These are phyloP conservation scores for Porites cylindrica DNA, from an alignment of 92 coral and sea anemone genomes.

Conservation along the genomic window DNA sequence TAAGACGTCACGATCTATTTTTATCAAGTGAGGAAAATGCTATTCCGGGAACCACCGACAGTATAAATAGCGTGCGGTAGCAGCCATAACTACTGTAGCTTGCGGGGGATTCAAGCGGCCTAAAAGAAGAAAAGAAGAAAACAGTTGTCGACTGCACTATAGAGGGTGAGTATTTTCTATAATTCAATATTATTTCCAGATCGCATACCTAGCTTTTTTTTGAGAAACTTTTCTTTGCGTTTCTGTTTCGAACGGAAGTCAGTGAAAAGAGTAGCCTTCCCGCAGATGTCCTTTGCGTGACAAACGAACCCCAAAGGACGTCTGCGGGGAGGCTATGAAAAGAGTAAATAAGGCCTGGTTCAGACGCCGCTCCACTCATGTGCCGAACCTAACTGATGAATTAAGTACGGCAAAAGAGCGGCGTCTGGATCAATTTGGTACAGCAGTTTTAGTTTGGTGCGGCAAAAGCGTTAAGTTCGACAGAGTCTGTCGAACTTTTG, in stretches of 20 bases:
- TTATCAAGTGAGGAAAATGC: constrained; percentile 1
- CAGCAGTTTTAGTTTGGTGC: too few species aligned
- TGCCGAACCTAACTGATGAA: too few species aligned
- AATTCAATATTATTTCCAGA: background rate
- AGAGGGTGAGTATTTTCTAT: constrained; percentile 5
- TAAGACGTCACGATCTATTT: constrained; percentile 13
- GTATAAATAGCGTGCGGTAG: constrained; percentile 1
- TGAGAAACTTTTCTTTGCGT: background rate
- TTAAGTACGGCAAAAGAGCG: too few species aligned
- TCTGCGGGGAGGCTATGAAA: too few species aligned
- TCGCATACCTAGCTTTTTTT: constrained; percentile 8
- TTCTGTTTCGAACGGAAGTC: background rate
- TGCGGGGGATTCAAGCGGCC: background rate
- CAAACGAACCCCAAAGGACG: too few species aligned
- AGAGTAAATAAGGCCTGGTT: too few species aligned
- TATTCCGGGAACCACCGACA: constrained; percentile 15
- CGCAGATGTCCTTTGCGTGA: too few species aligned
- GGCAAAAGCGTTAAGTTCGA: too few species aligned
- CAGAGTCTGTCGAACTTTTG: too few species aligned
- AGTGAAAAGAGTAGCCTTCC: background rate
- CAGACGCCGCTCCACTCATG: too few species aligned
- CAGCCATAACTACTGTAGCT: background rate
- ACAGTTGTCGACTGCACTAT: constrained; percentile 17
- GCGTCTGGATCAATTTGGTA: too few species aligned
- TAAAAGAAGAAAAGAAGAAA: constrained; percentile 2